Evolutionary conservation across 2,113 vertebrate genomes (phyloP), one percentile per base, ranked within the genome.

Genomic region (Microtus pennsylvanicus): DNA sequence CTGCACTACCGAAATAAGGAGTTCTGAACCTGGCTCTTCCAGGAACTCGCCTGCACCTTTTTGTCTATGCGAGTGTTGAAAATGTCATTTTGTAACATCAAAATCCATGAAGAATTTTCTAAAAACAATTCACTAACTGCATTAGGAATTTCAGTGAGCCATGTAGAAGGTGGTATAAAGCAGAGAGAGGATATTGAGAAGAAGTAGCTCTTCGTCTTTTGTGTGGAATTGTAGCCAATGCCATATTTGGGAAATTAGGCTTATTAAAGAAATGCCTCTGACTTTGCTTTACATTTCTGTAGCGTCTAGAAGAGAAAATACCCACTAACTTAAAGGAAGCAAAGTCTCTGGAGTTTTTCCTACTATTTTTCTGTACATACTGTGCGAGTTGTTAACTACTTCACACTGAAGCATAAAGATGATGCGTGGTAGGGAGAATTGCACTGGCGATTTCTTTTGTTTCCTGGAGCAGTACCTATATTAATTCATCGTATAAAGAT

Each of bases 401-500:
- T 98, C 98, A 97, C 85, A 95, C 87, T 91, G 96, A 97, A 97
- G 93, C 96, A 95, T 89, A 95, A 97, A 98, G 97, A 98, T 97
- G 87, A 92, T 93, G 35, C 61, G 61, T 65, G 97, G 94, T 82
- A 88, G 92, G 95, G 90, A 97, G 96, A 97, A 97, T 98, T 97
- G 98, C 98, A 96, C 95, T 96, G 97, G 97, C 96, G 97, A 98
- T 98, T 98, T 97, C 98, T 98, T 98, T 98, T 98, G 98, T 99
- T 98, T 98, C 98, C 98, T 98, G 97, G 97, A 98, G 97, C 98
- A 98, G 98, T 97, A 98, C 98, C 98, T 98, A 98, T 98, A 98
- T 98, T 99, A 98, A 98, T 99, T 99, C 98, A 98, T 99, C 98
- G 98, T 98, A 98, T 98, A 98, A 98, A 99, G 98, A 98, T 99